These are phyloP conservation scores for Melanotaenia pygmaea DNA, from an alignment of 2,797 vertebrate genomes.

Conservation along the genomic window DNA sequence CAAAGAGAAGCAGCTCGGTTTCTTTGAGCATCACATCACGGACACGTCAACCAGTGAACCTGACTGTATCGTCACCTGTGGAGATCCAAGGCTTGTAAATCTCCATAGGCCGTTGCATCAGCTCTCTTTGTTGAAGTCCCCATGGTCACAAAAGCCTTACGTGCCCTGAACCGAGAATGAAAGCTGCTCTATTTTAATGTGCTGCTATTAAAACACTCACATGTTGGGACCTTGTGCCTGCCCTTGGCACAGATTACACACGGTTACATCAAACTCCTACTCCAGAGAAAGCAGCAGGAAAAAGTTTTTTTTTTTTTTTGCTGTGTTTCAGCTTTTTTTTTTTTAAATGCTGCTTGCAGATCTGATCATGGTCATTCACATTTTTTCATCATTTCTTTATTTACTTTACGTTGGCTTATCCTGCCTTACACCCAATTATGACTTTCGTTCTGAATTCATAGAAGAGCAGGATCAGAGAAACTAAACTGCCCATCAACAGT, in stretches of 20 bases:
- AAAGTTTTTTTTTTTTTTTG: conserved; percentile 31
- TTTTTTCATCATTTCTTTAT: conserved; percentile 5
- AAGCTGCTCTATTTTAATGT: conserved; percentile 71
- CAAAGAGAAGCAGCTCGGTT: conserved; percentile 25
- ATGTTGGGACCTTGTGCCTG: conserved; percentile 71
- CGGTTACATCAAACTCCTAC: conserved; percentile 75
- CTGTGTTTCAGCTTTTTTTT: conserved; percentile 15
- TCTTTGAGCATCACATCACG: conserved; percentile 42
- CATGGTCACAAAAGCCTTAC: conserved; percentile 65
- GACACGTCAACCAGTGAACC: conserved; percentile 50
- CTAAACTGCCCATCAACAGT: background rate
- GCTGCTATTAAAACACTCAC: conserved; percentile 65
- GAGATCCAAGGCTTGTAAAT: conserved; percentile 61
- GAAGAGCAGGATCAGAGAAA: background rate
- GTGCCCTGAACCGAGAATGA: conserved; percentile 70
- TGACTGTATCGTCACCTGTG: conserved; percentile 64
- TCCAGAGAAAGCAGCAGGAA: conserved; percentile 28
- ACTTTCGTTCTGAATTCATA: background rate
- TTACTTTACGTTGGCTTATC: background rate
- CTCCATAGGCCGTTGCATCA: conserved; percentile 73
- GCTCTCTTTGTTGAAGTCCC: conserved; percentile 65
- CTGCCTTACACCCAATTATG: background rate
- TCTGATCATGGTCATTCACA: background rate
- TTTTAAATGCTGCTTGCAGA: background rate
- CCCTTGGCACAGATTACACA: conserved; percentile 76